Evolutionary conservation across 1,140 invertebrate genomes (phyloP), one percentile per base, ranked within the genome.

Genomic region (Achroia grisella): DNA sequence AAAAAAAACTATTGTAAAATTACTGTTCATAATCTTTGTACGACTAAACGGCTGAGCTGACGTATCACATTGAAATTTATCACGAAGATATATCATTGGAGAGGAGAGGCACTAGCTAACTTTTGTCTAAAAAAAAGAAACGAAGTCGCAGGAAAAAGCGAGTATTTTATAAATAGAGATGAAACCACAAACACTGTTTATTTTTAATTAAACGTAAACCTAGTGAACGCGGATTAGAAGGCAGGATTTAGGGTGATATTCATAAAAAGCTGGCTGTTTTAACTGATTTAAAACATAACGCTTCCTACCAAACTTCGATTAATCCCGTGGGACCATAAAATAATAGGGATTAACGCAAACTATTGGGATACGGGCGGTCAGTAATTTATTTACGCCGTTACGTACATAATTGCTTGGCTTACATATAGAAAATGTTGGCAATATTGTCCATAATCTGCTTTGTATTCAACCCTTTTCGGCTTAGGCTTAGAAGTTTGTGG

Each of bases 261-360:
- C 17, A 23, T 23, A 23, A 23, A 23, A 23, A 23, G 2, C 2
- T 2, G 17, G 2, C 6, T 23, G 6, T 23, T 23, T 23, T 23
- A 23, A 31, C 30, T 10, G 1, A 2, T 31, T 31, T 10, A 31
- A 9, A n/a, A 31, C 30, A 2, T n/a, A 4, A n/a, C 30, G 9
- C 9, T 31, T n/a, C 8, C 30, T 8, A 31, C 30, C 8, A 2
- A 31, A n/a, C 30, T 31, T 35, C 10, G 17, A 17, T 15, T 15
- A 10, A n/a, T 31, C 35, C 35, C 9, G 4, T 37, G 12, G 35
- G 14, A 17, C 35, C 6, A 37, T 17, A 17, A 37, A 37, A 37
- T 37, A 12, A 34, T 31, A 37, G 15, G 34, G 34, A 35, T 35
- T 37, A 37, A 15, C 17, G 17, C 3, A 36, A 36, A 36, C 12